These are phyloP conservation scores for Fabriciana adippe DNA, from an alignment of 2,888 invertebrate species.

Conservation along the genomic window DNA sequence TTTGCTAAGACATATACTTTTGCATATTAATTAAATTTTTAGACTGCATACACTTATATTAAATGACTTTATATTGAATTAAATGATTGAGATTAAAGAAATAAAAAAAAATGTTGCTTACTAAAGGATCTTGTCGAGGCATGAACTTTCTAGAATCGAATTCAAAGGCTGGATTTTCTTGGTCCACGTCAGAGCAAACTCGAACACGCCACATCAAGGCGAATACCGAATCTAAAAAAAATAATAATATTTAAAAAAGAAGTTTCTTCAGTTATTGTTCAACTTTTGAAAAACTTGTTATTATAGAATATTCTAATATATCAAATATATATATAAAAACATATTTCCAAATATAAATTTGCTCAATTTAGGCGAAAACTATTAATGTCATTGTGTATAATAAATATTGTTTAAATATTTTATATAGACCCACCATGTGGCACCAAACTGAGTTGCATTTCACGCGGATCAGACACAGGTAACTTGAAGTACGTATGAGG, in stretches of 20 bases:
- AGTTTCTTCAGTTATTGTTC: not conserved
- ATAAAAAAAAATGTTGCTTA: conserved; percentile 42
- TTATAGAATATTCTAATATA: no score
- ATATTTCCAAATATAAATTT: no score
- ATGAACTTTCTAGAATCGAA: conserved; percentile 54
- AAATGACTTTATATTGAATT: no score
- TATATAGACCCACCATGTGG: conserved; percentile 53
- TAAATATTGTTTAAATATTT: not conserved
- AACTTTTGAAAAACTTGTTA: no score
- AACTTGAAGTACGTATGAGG: conserved; percentile 62
- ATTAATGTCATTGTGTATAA: not conserved
- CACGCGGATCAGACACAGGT: conserved; percentile 61
- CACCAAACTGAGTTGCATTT: conserved; percentile 48
- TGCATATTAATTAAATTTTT: no score
- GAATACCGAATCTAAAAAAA: conserved; percentile 61
- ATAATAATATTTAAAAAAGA: conserved; percentile 3
- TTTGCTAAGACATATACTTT: no score
- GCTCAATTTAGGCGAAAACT: no score
- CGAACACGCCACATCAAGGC: conserved; percentile 69
- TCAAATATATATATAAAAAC: no score
- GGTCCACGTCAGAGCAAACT: conserved; percentile 43
- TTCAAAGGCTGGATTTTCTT: conserved; percentile 43
- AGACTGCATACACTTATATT: no score
- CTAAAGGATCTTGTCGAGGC: conserved; percentile 53
- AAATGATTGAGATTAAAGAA: no score